A percentile compares a stretch with the other conserved stretches of the same genome.
These are phyloP conservation scores for Neoascia interrupta DNA, from an alignment of 2,888 invertebrate genomes.

Conservation along the genomic window DNA sequence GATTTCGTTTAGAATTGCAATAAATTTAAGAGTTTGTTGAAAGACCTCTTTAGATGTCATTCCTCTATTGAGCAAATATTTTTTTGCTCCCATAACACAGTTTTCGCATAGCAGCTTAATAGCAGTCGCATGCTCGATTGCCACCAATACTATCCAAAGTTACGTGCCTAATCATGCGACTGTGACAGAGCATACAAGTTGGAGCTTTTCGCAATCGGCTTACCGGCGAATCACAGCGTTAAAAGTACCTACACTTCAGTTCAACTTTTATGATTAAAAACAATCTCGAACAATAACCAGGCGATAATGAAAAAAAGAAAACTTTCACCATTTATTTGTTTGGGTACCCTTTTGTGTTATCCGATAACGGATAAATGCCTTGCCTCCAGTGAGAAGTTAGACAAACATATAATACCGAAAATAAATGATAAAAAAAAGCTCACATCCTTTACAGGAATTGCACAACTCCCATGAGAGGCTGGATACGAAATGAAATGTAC, in stretches of 20 bases:
- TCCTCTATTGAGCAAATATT: background rate
- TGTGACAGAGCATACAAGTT: constrained; percentile 1
- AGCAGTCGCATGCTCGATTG: constrained; percentile 3
- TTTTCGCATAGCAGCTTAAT: background rate
- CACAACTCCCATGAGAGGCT: constrained; percentile 24
- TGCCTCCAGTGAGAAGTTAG: background rate
- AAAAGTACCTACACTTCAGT: background rate
- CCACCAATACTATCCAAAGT: background rate
- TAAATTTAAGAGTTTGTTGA: no score
- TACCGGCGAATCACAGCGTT: background rate
- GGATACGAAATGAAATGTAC: background rate
- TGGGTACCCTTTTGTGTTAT: background rate
- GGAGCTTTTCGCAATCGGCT: constrained; percentile 5
- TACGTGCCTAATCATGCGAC: constrained; percentile 4
- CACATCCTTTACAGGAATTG: background rate
- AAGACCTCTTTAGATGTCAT: background rate
- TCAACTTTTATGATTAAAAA: constrained; percentile 35
- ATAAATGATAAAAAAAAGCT: background rate
- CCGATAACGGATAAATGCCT: background rate
- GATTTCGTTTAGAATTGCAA: constrained; percentile 1
- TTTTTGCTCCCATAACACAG: background rate
- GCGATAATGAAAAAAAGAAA: background rate
- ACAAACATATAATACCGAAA: no score
- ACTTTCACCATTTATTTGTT: constrained; percentile 2
- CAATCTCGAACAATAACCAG: constrained; percentile 1